These are phyloP conservation scores for Carpatolechia fugitivella DNA, from an alignment of 2,888 invertebrate genomes.

Conservation along the genomic window DNA sequence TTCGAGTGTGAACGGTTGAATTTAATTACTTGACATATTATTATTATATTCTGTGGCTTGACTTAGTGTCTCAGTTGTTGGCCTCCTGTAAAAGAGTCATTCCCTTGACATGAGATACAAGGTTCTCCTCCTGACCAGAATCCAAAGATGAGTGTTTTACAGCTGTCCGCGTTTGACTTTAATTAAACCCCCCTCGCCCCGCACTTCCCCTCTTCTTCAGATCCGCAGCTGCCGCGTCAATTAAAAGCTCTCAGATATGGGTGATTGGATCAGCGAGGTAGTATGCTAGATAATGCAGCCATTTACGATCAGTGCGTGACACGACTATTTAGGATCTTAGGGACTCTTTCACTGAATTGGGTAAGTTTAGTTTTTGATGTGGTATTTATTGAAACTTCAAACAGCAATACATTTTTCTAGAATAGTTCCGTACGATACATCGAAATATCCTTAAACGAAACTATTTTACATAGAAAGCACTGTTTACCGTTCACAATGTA, in stretches of 20 bases:
- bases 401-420: too few species aligned
- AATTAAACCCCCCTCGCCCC: conserved; percentile 30
- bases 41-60: too few species aligned
- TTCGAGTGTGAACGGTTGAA: too few species aligned
- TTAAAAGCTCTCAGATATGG: conserved; percentile 30
- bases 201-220: not conserved
- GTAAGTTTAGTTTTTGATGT: not conserved
- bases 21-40: too few species aligned
- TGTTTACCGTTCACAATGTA: too few species aligned
- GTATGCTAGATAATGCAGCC: not conserved
- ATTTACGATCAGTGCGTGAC: not conserved
- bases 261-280: not conserved
- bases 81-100: too few species aligned
- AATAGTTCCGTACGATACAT: too few species aligned
- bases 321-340: not conserved
- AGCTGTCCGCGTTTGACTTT: conserved; percentile 31
- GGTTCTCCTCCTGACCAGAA: not conserved
- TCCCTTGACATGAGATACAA: not conserved
- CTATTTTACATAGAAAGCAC: too few species aligned
- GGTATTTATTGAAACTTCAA: too few species aligned
- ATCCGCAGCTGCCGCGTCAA: conserved; percentile 19
- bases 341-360: not conserved
- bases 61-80: too few species aligned
- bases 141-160: conserved; percentile 32
- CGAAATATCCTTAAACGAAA: too few species aligned